Evolutionary conservation across 1,140 invertebrate species (phyloP).

Genomic region (Bombus vancouverensis): DNA sequence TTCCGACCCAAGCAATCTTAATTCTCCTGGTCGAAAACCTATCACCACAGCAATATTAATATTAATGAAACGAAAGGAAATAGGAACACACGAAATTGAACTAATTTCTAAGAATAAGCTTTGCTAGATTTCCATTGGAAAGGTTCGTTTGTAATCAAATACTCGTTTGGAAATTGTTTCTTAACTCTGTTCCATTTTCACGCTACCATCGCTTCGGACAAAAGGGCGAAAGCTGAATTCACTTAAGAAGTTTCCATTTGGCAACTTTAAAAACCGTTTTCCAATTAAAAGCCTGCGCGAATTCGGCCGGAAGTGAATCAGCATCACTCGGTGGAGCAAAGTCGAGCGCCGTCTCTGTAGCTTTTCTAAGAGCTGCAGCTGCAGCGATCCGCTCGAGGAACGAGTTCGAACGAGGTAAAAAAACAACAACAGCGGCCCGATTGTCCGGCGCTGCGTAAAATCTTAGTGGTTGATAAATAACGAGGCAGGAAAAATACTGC

Average conservation of each 20-base stretch:
- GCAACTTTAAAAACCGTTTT: neutral
- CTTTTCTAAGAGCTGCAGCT: too few relatives aligned
- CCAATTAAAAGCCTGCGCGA: neutral
- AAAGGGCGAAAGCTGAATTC: neutral
- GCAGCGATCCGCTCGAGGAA: too few relatives aligned
- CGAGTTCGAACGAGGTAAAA: too few relatives aligned
- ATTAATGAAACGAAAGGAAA: neutral
- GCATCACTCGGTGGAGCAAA: neutral
- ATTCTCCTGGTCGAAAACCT: too few relatives aligned
- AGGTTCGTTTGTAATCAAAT: neutral
- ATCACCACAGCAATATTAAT: too few relatives aligned
- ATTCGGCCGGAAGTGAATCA: neutral
- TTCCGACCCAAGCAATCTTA: too few relatives aligned
- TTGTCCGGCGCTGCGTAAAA: too few relatives aligned
- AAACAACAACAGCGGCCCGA: too few relatives aligned
- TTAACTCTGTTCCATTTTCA: neutral
- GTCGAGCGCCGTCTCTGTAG: neutral
- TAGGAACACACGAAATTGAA: neutral
- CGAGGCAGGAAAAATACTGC: too few relatives aligned
- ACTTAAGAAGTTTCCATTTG: neutral
- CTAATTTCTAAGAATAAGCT: neutral
- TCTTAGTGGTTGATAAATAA: too few relatives aligned
- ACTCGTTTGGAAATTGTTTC: neutral
- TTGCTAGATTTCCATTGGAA: neutral
- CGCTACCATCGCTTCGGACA: neutral